These are phyloP conservation scores for Mustela nigripes DNA, from an alignment of 2,113 vertebrate genomes.

Conservation along the genomic window DNA sequence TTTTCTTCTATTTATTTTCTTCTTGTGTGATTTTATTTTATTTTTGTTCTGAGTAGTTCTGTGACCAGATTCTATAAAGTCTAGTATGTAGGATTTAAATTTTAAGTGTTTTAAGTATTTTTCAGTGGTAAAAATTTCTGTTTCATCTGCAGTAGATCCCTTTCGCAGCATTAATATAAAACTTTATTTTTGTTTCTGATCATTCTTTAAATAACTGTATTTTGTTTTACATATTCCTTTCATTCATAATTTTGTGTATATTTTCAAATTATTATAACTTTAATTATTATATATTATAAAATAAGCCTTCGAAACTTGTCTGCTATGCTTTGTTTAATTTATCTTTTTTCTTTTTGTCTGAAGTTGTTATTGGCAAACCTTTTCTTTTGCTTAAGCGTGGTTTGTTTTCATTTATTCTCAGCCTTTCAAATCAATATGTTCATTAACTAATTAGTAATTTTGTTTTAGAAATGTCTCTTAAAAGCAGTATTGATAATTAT, in stretches of 20 bases:
- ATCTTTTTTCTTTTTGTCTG: not conserved
- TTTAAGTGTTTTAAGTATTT: not conserved
- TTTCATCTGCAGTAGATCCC: not conserved
- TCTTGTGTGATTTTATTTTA: not conserved
- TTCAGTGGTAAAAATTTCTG: not conserved
- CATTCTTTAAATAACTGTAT: not conserved
- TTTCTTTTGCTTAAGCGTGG: not conserved
- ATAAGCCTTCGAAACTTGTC: not conserved
- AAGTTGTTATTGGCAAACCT: not conserved
- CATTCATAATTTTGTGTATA: not conserved
- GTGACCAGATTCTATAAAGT: not conserved
- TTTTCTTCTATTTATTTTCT: not conserved
- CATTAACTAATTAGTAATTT: not conserved
- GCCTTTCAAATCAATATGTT: constrained; percentile 1
- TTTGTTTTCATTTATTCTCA: not conserved
- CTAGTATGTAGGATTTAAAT: not conserved
- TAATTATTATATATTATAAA: not conserved
- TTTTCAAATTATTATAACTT: constrained; percentile 28
- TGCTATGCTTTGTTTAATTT: not conserved
- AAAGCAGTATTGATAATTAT: constrained; percentile 33
- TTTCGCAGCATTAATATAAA: not conserved
- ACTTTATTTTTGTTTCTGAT: not conserved
- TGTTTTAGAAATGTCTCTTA: constrained; percentile 34
- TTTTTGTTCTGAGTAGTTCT: not conserved
- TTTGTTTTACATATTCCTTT: not conserved